Base-by-base conservation (phyloP, 1,140 invertebrate genomes). In the Lysiphlebus fabarum region DNA sequence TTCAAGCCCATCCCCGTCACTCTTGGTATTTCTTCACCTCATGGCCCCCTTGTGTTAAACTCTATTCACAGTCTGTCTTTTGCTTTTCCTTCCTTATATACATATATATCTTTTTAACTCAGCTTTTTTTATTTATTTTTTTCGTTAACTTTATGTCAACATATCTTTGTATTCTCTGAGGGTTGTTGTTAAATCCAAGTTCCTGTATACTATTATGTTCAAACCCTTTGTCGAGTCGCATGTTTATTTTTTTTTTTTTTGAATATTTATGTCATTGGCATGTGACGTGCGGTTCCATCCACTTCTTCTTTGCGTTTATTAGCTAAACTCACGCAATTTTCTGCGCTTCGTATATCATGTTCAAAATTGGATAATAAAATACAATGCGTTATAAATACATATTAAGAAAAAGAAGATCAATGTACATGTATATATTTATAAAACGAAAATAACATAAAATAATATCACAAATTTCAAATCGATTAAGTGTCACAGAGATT, bases 181-280 rank as follows among this genome's bases (percentile, higher is more conserved):
- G 17, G 17, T 4, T 26, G 17, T 26, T 26, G 17, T 26, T 2
- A 26, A 26, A 26, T 26, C 17, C 17, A 26, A 26, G 17, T 26
- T 26, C 17, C 17, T 26, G 17, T 26, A 26, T 26, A 26, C 17
- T 26, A 26, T 26, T 26, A 26, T 26, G 17, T 26, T 26, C 17
- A 26, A 26, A 26, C 54, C 59, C 57, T 57, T 61, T 65, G 61
- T 63, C 60, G 57, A 49, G 61, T 38, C 41, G 53, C 58, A 55
- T 63, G 66, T 70, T 67, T 70, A 65, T 69, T 53, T 67, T 17
- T n/a, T 70, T 67, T 70, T 64, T 69, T 53, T 67, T 17, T n/a
- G 53, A 58, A 68, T 71, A 73, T 73, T 75, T 73, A 72, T 70
- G 61, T 63, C 49, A 17, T 41, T 63, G 56, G 51, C 57, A 59